A percentile compares a stretch with the other conserved stretches of the same genome.
Conservation (phyloP, 1,140 invertebrate species). For the Theocolax elegans region DNA sequence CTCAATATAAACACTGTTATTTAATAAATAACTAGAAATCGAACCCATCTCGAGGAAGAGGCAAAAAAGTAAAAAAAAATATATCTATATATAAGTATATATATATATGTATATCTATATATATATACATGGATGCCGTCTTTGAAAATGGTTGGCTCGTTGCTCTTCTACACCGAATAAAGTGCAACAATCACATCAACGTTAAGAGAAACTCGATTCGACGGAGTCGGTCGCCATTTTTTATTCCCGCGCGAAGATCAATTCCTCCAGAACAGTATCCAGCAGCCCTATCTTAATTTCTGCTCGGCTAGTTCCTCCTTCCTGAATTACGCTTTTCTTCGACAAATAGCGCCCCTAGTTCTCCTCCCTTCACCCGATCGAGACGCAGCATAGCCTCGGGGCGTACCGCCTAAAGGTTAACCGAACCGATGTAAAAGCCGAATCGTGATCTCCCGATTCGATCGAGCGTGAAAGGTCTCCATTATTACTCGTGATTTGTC, state of each 20-base stretch:
- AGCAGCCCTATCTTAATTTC: conserved; percentile 32
- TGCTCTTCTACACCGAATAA: background rate
- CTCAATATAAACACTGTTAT: no score
- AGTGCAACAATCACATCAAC: background rate
- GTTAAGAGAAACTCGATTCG: background rate
- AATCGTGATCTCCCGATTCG: conserved; percentile 33
- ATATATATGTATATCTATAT: no score
- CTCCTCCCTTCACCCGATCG: no score
- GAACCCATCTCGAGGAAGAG: no score
- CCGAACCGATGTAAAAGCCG: conserved; percentile 29
- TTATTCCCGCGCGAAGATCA: conserved; percentile 10
- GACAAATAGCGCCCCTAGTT: conserved; percentile 28
- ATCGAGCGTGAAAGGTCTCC: conserved; percentile 43
- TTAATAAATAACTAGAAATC: no score
- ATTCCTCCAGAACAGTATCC: background rate
- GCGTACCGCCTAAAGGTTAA: conserved; percentile 8
- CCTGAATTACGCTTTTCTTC: conserved; percentile 23
- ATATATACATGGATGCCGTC: no score
- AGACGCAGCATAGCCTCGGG: background rate
- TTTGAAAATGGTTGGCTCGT: no score
- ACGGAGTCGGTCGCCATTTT: background rate
- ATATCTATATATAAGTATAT: no score
- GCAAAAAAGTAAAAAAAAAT: no score
- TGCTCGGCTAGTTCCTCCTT: conserved; percentile 22
- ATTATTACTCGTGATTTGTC: conserved; percentile 45